Evolutionary conservation across 2,888 invertebrate genomes (phyloP), one percentile per base, ranked within the genome.

Genomic region (Drosophila lacicola): DNA sequence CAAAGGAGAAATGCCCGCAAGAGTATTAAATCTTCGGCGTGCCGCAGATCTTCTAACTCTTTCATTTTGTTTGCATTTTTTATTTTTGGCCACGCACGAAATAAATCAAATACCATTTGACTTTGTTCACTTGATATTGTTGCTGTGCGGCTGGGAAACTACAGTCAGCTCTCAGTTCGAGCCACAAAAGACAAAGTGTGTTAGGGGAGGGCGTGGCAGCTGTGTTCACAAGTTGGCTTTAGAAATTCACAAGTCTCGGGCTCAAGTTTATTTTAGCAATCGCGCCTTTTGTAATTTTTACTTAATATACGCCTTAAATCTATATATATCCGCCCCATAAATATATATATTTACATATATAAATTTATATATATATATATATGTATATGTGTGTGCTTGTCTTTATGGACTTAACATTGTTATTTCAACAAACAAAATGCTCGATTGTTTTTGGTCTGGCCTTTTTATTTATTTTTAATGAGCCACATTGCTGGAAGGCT

Each of bases 401-500:
- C 74, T 72, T 70, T 83, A 86, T 83, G 86, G 88, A 83, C 87
- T 80, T 80, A 86, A 80, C 80, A 88, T 80, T 83, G 86, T 83
- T 83, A 77, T 74, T 75, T 88, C 75, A 88, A 86, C 81, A 83
- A 88, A 82, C 83, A 80, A 70, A 78, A 78, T 70, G 80, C 83
- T 77, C 85, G 82, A 82, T 83, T 83, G 87, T 87, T 88, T 82
- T 80, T 86, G 74, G 75, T 66, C 76, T 74, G 56, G 53, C 82
- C 29, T 88, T 83, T 88, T 83, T 83, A 83, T 83, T 86, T 84
- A 78, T 74, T 86, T 84, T 88, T 84, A 88, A 84, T 84, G 84
- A 68, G 62, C 45, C 29, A 45, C 67, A 54, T 80, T 21, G 42
- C 13, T 36, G 37, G n/a, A n/a, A 29, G 39, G 51, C 51, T 36